Conservation (phyloP, 1,140 invertebrate species). For the Lasioglossum baleicum region DNA sequence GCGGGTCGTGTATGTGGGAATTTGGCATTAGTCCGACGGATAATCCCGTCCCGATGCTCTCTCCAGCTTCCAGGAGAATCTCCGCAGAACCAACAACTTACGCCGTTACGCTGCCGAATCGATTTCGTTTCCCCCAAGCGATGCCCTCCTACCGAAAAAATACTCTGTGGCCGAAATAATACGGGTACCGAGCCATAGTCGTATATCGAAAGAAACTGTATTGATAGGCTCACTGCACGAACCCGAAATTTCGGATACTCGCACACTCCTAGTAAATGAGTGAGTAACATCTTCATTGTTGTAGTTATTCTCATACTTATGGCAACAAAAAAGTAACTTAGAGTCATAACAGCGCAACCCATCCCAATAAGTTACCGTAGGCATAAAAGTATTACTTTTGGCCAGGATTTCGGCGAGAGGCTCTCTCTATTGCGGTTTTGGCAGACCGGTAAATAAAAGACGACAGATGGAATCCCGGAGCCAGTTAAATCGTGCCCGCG, state of each 20-base stretch:
- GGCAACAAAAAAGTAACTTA: too few species aligned
- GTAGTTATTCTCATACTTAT: too few species aligned
- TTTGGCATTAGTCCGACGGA: slow-evolving; percentile 55
- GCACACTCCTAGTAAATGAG: too few species aligned
- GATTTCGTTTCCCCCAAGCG: not conserved
- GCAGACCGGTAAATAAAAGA: not conserved
- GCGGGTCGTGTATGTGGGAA: slow-evolving; percentile 16
- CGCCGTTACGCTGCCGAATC: not conserved
- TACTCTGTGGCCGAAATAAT: too few species aligned
- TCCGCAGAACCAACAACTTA: slow-evolving; percentile 3
- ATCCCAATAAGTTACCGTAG: too few species aligned
- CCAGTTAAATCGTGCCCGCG: not conserved
- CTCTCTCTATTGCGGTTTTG: not conserved
- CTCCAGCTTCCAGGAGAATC: slow-evolving; percentile 5
- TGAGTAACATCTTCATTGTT: too few species aligned
- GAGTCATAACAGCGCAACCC: too few species aligned
- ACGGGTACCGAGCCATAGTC: too few species aligned
- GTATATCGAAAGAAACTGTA: too few species aligned
- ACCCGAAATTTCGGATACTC: too few species aligned
- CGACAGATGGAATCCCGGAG: not conserved
- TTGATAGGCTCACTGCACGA: too few species aligned
- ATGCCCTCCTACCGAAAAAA: not conserved
- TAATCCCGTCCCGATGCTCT: slow-evolving; percentile 34
- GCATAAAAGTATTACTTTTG: too few species aligned
- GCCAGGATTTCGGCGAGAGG: not conserved